These are phyloP conservation scores for Pampusana beccarii DNA, from an alignment of 2,113 vertebrate genomes.

Conservation along the genomic window DNA sequence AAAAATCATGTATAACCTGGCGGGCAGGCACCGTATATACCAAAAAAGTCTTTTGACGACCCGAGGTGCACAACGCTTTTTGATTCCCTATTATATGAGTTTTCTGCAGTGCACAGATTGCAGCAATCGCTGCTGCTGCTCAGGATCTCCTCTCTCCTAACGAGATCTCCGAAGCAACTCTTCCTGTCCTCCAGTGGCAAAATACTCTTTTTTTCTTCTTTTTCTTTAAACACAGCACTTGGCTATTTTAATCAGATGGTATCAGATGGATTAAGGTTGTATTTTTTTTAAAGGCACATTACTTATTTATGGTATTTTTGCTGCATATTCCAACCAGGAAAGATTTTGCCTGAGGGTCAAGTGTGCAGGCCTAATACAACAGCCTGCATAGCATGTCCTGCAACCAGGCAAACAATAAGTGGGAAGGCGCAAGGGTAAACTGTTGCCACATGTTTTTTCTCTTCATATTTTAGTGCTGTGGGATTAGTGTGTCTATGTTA, in stretches of 20 bases:
- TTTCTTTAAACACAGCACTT: neutral
- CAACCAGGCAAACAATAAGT: neutral
- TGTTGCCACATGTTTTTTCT: constrained; percentile 25
- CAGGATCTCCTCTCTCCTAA: neutral
- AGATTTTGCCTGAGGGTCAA: neutral
- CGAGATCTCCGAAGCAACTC: neutral
- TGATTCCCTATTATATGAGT: neutral
- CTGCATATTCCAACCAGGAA: neutral
- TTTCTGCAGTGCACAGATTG: neutral
- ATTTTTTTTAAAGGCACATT: neutral
- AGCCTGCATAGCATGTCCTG: neutral
- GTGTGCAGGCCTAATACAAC: neutral
- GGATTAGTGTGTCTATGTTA: neutral
- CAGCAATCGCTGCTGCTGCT: neutral
- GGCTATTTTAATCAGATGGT: neutral
- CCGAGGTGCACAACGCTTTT: fast-evolving
- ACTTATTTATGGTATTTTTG: constrained; percentile 9
- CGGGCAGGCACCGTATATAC: too few relatives aligned
- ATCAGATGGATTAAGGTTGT: neutral
- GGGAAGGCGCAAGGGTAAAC: neutral
- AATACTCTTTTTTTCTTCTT: neutral
- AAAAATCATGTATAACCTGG: neutral
- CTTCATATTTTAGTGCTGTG: neutral
- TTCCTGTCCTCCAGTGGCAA: neutral
- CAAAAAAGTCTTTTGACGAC: neutral